Evolutionary conservation across 2,888 invertebrate species (phyloP).

Genomic region (Disparrhopalites patrizii): DNA sequence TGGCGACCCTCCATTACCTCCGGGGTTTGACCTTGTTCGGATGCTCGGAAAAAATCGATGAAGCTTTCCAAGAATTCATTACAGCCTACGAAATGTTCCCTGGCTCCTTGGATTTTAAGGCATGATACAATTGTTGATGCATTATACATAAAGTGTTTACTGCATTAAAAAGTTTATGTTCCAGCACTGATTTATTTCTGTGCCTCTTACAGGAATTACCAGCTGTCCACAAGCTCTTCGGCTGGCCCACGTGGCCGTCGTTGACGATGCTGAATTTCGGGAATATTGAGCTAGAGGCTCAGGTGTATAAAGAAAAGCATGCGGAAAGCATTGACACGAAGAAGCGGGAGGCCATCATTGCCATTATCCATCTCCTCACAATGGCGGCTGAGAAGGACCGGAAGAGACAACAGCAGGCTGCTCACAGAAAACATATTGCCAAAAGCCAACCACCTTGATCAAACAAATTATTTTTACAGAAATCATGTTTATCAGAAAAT

Average conservation of each 20-base stretch:
- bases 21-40: constrained; percentile 1
- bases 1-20: neutral
- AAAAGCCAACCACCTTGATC: too few relatives aligned
- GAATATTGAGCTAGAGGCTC: constrained; percentile 9
- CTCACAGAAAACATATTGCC: too few relatives aligned
- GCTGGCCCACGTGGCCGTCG: neutral
- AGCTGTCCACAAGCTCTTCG: constrained; percentile 1
- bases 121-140: too few relatives aligned
- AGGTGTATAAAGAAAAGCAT: constrained; percentile 8
- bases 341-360: too few relatives aligned
- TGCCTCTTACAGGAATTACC: neutral
- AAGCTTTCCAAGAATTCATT: constrained; percentile 17
- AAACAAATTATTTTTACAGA: neutral
- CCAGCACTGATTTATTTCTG: too few relatives aligned
- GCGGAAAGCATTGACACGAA: too few relatives aligned
- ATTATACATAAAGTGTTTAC: too few relatives aligned
- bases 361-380: too few relatives aligned
- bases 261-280: constrained; percentile 4
- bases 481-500: too few relatives aligned
- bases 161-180: too few relatives aligned
- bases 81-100: neutral
- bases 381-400: too few relatives aligned
- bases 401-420: too few relatives aligned
- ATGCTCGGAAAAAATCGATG: neutral
- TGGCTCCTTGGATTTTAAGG: neutral